Evolutionary conservation across 2,888 invertebrate species (phyloP).

Genomic region (Rhimphoctona megacephalus): DNA sequence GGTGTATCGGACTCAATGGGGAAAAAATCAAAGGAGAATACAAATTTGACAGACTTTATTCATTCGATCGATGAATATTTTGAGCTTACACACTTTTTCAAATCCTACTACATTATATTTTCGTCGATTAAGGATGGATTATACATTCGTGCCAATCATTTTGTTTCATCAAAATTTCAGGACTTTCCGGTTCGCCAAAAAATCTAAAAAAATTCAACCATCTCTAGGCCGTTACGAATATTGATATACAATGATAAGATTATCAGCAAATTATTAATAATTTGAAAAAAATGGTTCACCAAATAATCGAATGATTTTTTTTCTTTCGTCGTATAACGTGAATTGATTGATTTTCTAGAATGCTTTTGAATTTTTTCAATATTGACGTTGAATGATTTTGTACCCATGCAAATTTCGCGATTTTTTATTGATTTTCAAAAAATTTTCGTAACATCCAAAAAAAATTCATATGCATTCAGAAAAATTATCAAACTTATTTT

Average conservation of each 20-base stretch:
- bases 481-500: background rate
- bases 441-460: background rate
- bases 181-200: too few relatives aligned
- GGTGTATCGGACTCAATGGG: slow-evolving; percentile 45
- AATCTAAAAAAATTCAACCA: too few relatives aligned
- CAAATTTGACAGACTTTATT: background rate
- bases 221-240: too few relatives aligned
- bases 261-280: too few relatives aligned
- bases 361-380: too few relatives aligned
- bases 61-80: background rate
- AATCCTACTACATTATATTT: background rate
- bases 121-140: background rate
- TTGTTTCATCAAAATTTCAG: background rate
- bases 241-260: too few relatives aligned
- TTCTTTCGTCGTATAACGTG: too few relatives aligned
- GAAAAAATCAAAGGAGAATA: slow-evolving; percentile 25
- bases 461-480: background rate
- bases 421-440: background rate
- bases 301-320: too few relatives aligned
- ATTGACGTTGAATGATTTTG: too few relatives aligned
- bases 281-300: too few relatives aligned
- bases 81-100: background rate
- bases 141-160: background rate
- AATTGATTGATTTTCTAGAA: too few relatives aligned
- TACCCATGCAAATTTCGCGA: too few relatives aligned